These are phyloP conservation scores for Prionace glauca DNA, from an alignment of 2,797 vertebrate species.

Conservation along the genomic window DNA sequence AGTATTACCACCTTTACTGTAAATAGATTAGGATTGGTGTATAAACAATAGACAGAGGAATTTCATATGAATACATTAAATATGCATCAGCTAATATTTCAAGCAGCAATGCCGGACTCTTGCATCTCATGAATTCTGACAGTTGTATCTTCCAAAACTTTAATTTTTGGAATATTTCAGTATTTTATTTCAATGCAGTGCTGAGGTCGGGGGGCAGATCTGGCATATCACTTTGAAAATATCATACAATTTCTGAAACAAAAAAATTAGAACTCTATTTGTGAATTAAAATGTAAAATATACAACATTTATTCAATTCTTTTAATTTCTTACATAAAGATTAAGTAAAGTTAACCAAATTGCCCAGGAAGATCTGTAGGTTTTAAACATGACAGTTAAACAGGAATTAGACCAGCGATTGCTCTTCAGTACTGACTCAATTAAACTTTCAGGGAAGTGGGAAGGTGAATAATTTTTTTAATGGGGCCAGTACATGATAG, in stretches of 20 bases:
- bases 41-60: background rate
- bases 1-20: background rate
- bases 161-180: background rate
- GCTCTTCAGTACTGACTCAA: background rate
- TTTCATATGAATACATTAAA: background rate
- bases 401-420: background rate
- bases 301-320: background rate
- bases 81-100: background rate
- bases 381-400: background rate
- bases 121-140: background rate
- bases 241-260: background rate
- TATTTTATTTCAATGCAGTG: slow-evolving; percentile 5
- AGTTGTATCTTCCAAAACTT: background rate
- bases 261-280: background rate
- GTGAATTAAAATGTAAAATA: background rate
- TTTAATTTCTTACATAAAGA: background rate
- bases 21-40: background rate
- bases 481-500: background rate
- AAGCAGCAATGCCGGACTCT: background rate
- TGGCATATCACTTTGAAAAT: background rate
- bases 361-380: background rate
- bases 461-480: background rate
- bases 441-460: background rate
- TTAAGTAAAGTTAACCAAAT: background rate
- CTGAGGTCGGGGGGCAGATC: background rate